phyloP scores from a whole-genome alignment of 2,113 vertebrate genomes.

The Ctenomys sociabilis region DNA sequence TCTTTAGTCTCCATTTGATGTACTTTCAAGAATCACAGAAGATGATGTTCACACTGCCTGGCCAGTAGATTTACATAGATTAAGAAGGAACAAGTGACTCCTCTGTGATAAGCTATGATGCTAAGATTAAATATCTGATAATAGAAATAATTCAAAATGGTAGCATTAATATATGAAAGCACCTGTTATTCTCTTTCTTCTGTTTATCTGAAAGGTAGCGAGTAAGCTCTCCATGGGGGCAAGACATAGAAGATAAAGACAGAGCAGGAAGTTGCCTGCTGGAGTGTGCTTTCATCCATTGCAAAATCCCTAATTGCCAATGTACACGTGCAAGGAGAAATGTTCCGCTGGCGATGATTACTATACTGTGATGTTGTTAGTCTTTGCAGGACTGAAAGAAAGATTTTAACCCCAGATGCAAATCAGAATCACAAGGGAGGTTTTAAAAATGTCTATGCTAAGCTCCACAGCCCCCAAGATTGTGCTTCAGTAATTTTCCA shows the following conservation, averaged over 20 bases:
- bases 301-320: neutral
- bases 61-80: neutral
- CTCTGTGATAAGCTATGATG: neutral
- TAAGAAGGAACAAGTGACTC: neutral
- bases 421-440: neutral
- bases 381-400: constrained; percentile 36
- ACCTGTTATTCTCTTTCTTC: constrained; percentile 24
- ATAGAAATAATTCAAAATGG: constrained; percentile 10
- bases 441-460: neutral
- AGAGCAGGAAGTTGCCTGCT: neutral
- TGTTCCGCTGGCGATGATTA: neutral
- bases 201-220: neutral
- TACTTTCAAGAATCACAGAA: neutral
- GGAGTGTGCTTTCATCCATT: neutral
- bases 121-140: neutral
- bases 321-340: neutral
- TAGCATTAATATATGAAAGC: constrained; percentile 16
- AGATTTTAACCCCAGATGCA: neutral
- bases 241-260: constrained; percentile 22
- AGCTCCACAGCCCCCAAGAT: neutral
- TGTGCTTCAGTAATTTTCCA: constrained; percentile 24
- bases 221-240: neutral
- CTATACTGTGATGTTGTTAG: neutral
- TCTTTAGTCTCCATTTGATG: neutral
- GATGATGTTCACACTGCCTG: neutral